Evolutionary conservation across 2,113 vertebrate species (phyloP).

Genomic region (Mustelus asterias): DNA sequence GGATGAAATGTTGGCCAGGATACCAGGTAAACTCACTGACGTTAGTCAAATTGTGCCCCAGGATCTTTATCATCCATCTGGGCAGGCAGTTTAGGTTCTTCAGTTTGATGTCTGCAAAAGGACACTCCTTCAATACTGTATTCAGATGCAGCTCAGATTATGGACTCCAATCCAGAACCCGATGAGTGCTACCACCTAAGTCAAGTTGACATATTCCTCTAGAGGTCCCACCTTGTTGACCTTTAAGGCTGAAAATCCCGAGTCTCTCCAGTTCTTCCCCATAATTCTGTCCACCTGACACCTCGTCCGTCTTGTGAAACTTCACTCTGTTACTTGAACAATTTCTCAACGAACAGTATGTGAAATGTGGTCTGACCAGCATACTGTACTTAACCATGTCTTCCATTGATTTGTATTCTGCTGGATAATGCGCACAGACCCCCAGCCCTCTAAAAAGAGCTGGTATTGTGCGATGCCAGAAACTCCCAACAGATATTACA

Average conservation of each 20-base stretch:
- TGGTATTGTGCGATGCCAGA: not conserved
- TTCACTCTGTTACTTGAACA: not conserved
- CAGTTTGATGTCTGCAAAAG: not conserved
- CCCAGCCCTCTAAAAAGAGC: not conserved
- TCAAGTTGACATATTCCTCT: not conserved
- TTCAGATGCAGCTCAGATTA: not conserved
- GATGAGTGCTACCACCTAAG: not conserved
- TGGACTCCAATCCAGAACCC: not conserved
- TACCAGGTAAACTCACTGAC: not conserved
- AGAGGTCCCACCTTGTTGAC: not conserved
- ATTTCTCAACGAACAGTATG: not conserved
- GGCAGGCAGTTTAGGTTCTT: not conserved
- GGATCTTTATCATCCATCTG: not conserved
- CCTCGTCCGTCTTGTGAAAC: not conserved
- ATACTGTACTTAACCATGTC: not conserved
- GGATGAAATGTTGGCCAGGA: not conserved
- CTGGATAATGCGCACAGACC: not conserved
- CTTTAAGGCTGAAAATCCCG: not conserved
- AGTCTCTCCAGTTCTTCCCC: not conserved
- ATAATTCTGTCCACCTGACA: not conserved
- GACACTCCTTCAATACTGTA: not conserved
- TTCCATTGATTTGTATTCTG: not conserved
- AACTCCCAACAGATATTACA: not conserved
- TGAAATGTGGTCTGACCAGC: not conserved
- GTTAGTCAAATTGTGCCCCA: not conserved